Base-by-base conservation (phyloP, 2,888 invertebrate species). In the Perithous albicinctus region DNA sequence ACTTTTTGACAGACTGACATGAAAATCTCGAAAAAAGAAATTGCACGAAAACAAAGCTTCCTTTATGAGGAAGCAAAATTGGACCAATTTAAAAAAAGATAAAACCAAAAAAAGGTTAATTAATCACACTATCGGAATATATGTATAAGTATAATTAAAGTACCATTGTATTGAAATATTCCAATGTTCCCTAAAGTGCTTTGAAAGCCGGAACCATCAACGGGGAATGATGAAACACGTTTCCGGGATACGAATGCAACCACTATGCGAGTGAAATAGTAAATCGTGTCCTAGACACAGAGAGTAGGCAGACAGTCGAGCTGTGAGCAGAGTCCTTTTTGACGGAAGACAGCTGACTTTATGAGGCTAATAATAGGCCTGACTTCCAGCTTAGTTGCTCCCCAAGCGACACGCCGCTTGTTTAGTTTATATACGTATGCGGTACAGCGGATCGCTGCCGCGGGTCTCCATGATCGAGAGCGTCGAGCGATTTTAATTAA, bases 271-370 rank as follows among this genome's bases (percentile, higher is more conserved):
- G 51, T 66, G 26, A 46, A 69, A 48, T 54, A 15, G 70, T 41
- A 63, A 72, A 72, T 76, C 32, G 56, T 48, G 75, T 61, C 41
- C 38, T n/a, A 20, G 38, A 15, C 15, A 64, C 56, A 38, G 43
- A 61, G 29, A 51, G 72, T 32, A 72, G 64, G 32, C 69, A 59
- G 61, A 35, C 32, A 77, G 54, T 81, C 77, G n/a, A 63, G 26
- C 32, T n/a, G n/a, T n/a, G n/a, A n/a, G n/a, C n/a, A n/a, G n/a
- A 59, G 48, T 54, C 10, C 73, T 67, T 74, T 80, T 83, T 83
- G 77, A 84, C 84, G 79, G 79, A 82, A 79, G 79, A 81, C 82
- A 84, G 82, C 79, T 79, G 76, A 82, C 79, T 79, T 56, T 64
- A 81, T 64, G 74, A 74, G 61, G 54, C 79, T 84, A 84, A 82